Percentiles rank a stretch among this genome's conserved stretches.
These are phyloP conservation scores for Julus scanicus DNA, from an alignment of 2,888 invertebrate genomes.

Conservation along the genomic window DNA sequence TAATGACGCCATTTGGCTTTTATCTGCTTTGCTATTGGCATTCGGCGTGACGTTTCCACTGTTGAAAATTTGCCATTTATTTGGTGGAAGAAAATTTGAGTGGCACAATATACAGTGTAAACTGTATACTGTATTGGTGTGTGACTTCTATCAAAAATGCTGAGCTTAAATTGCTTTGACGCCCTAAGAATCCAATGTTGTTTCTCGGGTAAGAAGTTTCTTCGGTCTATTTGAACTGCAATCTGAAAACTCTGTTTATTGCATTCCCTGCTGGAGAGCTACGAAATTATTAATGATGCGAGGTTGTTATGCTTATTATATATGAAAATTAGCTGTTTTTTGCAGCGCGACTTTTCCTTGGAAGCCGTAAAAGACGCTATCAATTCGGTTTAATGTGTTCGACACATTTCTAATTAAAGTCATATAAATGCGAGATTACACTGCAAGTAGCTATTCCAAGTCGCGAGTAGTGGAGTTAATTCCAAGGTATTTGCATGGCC, in stretches of 20 bases:
- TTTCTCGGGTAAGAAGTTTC: neutral
- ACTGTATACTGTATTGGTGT: too few species aligned
- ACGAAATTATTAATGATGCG: conserved; percentile 14
- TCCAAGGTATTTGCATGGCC: neutral
- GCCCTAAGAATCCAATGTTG: neutral
- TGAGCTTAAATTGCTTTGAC: conserved; percentile 14
- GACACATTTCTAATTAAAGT: conserved; percentile 36
- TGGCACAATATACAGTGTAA: neutral
- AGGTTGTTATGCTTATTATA: conserved; percentile 45
- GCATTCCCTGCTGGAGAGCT: conserved; percentile 30
- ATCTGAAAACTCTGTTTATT: conserved; percentile 38
- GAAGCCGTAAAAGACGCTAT: conserved; percentile 2
- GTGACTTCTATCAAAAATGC: conserved; percentile 7
- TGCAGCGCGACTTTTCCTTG: neutral
- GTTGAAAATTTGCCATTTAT: conserved; percentile 35
- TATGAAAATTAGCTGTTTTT: conserved; percentile 37
- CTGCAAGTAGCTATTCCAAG: neutral
- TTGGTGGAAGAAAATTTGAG: conserved; percentile 43
- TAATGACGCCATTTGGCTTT: conserved; percentile 41
- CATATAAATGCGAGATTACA: conserved; percentile 18
- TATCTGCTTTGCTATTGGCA: conserved; percentile 19
- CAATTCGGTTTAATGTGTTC: conserved; percentile 24
- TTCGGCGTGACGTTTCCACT: conserved; percentile 15
- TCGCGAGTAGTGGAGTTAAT: neutral
- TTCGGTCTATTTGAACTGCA: conserved; percentile 32